Conservation (phyloP, 2,113 vertebrate genomes). For the Turnix velox region DNA sequence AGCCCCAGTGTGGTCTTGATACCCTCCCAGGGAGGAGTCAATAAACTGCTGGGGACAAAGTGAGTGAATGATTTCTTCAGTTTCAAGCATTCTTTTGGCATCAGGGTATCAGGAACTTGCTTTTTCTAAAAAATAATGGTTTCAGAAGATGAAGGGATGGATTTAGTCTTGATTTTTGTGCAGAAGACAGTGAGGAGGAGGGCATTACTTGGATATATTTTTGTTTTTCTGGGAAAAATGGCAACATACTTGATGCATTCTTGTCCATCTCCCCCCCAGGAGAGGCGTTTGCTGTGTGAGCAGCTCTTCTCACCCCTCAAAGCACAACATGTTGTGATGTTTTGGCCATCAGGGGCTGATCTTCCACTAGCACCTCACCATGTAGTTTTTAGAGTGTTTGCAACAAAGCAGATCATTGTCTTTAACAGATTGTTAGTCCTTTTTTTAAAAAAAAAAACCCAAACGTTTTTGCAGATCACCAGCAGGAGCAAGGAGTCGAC, state of each 20-base stretch:
- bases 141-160: background rate
- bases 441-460: background rate
- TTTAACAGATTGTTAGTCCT: background rate
- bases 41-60: no score
- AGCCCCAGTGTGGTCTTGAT: background rate
- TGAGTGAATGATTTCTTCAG: accelerated
- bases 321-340: accelerated
- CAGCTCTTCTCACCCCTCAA: background rate
- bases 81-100: background rate
- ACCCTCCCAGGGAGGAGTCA: accelerated
- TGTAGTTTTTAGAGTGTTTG: background rate
- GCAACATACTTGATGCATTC: background rate
- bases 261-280: background rate
- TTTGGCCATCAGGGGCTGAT: background rate
- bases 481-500: constrained; percentile 90
- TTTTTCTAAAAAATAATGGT: accelerated
- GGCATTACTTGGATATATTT: background rate
- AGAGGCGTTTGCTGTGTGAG: background rate
- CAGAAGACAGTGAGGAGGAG: background rate
- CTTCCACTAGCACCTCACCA: background rate
- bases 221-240: background rate
- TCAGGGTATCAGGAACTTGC: background rate
- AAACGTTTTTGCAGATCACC: constrained; percentile 79
- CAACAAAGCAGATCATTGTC: background rate
- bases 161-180: background rate